Conservation (phyloP, 2,888 invertebrate genomes). For the Andrena trimmerana region DNA sequence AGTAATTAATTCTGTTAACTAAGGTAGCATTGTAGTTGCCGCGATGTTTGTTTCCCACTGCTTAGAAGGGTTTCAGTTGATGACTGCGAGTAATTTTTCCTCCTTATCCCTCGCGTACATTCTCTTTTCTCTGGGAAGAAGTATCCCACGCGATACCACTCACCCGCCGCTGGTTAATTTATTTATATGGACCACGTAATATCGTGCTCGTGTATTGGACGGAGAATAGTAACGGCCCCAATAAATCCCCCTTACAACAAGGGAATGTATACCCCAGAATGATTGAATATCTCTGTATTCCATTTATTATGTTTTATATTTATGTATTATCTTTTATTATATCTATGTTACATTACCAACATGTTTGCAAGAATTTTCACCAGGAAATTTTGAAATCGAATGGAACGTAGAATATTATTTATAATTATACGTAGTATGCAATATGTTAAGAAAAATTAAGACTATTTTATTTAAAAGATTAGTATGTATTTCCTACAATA, state of each 20-base stretch:
- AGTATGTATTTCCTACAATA: too few relatives aligned
- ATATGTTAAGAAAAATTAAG: too few relatives aligned
- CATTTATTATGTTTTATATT: conserved; percentile 15
- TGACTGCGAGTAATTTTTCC: conserved; percentile 55
- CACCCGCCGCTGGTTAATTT: conserved; percentile 29
- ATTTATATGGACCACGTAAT: conserved; percentile 36
- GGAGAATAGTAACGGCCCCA: not conserved
- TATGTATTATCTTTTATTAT: too few relatives aligned
- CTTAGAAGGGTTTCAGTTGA: conserved; percentile 37
- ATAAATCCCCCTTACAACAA: conserved; percentile 25
- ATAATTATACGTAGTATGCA: too few relatives aligned
- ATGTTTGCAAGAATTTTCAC: too few relatives aligned
- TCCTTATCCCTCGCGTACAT: conserved; percentile 35
- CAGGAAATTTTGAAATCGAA: too few relatives aligned
- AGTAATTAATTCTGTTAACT: conserved; percentile 21
- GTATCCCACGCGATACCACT: conserved; percentile 40
- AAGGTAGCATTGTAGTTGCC: conserved; percentile 12
- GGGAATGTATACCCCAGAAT: conserved; percentile 3
- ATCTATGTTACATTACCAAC: too few relatives aligned
- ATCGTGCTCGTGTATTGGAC: conserved; percentile 9
- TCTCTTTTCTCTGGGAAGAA: conserved; percentile 28
- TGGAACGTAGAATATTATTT: too few relatives aligned
- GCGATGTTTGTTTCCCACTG: conserved; percentile 32
- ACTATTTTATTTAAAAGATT: too few relatives aligned
- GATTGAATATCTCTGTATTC: conserved; percentile 17